These are phyloP conservation scores for Heteromyza rotundicornis DNA, from an alignment of 2,888 invertebrate genomes.

Conservation along the genomic window DNA sequence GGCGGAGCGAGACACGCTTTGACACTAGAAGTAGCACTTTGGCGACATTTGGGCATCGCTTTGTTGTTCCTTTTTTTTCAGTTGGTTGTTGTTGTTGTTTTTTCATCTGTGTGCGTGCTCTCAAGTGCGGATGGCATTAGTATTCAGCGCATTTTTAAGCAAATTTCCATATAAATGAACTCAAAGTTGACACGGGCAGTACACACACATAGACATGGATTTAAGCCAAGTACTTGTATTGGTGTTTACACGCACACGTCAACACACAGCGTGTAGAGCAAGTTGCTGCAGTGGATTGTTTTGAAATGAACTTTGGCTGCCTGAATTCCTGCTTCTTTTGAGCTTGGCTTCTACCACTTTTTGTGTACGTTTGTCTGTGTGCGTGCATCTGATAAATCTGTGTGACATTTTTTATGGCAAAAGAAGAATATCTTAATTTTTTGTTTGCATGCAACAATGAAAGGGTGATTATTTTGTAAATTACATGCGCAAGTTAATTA, in stretches of 20 bases:
- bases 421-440: constrained; percentile 14
- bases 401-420: neutral
- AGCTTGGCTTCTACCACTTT: neutral
- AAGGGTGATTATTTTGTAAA: constrained; percentile 27
- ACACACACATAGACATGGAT: too few species aligned
- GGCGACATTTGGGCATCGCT: neutral
- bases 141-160: constrained; percentile 18
- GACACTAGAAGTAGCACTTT: too few species aligned
- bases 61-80: too few species aligned
- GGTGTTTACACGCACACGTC: too few species aligned
- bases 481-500: constrained; percentile 23
- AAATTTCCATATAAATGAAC: constrained; percentile 26
- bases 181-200: constrained; percentile 1
- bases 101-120: neutral
- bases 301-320: too few species aligned
- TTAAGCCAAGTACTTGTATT: too few species aligned
- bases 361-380: constrained; percentile 1
- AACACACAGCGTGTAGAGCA: neutral
- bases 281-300: neutral
- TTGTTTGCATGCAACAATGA: constrained; percentile 20
- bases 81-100: too few species aligned
- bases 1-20: too few species aligned
- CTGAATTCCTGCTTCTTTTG: neutral
- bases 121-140: constrained; percentile 12
- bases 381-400: constrained; percentile 22